Evolutionary conservation across 1,140 invertebrate genomes (phyloP).

Genomic region (Monomorium pharaonis): DNA sequence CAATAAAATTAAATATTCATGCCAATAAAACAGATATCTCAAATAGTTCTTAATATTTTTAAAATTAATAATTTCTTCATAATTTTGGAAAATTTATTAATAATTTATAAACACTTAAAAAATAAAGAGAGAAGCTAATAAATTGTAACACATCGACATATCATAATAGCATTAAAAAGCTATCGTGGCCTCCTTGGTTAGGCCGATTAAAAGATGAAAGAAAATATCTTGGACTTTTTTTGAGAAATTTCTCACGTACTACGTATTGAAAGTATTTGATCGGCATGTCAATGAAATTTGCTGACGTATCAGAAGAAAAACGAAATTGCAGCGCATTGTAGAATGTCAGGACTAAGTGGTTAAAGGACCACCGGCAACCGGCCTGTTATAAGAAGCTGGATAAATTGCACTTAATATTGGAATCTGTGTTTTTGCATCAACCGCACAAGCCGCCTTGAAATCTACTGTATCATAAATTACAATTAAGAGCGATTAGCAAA

Average conservation of each 20-base stretch:
- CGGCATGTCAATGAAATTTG: conserved; percentile 78
- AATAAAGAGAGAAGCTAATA: not conserved
- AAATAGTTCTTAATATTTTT: not conserved
- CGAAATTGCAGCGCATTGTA: conserved; percentile 76
- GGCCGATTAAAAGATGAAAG: not conserved
- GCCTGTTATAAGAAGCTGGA: conserved; percentile 75
- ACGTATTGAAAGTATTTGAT: conserved; percentile 67
- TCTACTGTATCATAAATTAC: conserved; percentile 83
- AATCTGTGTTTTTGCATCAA: conserved; percentile 81
- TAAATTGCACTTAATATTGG: conserved; percentile 84
- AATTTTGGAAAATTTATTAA: not conserved
- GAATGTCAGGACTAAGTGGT: conserved; percentile 50
- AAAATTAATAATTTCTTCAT: not conserved
- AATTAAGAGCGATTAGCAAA: conserved; percentile 85
- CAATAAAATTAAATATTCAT: not conserved
- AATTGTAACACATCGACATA: not conserved
- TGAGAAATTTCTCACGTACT: conserved; percentile 33
- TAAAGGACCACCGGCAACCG: not conserved
- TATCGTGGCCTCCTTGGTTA: not conserved
- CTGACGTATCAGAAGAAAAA: conserved; percentile 76
- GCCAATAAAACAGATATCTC: not conserved
- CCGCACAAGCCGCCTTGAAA: conserved; percentile 80
- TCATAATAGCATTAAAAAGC: conserved; percentile 13
- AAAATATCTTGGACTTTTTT: conserved; percentile 36
- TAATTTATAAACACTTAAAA: not conserved